Base-by-base conservation (phyloP, 2,797 vertebrate genomes). In the Erithacus rubecula region DNA sequence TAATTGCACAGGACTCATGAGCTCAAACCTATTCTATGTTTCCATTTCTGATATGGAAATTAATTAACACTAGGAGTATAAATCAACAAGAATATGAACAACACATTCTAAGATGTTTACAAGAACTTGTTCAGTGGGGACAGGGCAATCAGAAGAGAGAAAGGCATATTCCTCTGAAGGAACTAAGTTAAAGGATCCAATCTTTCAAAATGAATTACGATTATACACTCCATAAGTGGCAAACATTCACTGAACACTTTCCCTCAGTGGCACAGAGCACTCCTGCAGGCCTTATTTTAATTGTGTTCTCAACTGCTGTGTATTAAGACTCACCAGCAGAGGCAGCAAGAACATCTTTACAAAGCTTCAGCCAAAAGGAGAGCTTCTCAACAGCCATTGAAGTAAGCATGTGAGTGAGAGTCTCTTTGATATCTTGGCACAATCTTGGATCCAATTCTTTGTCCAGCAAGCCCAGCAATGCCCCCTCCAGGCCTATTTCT, bases 291-390 rank as follows among this genome's bases (percentile, higher is more conserved):
- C 84, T 93, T 87, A 47, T 37, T 90, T 80, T 74, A 30, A 65
- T 21, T 81, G 52, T 77, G 44, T 56, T 79, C 83, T 81, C 22
- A 83, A 39, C 22, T 9, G 36, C 32, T 63, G 62, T 21, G 30
- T 26, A 36, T 34, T 58, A 68, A 47, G 60, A 97, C 98, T 96
- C 94, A 99, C 99, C 99, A 72, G 98, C 98, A 60, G 98, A 99
- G 9, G 99, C 98, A 64, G 99, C 98, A 92, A 99, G 98, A 80
- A 99, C 98, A 75, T 99, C 99, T 96, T 99, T 99, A 98, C 99
- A 99, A 84, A 99, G 98, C 77, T 99, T 99, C 44, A 99, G 96
- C 99, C 99, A 99, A 94, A 98, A 98, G 30, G 98, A 98, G 89
- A 99, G 98, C n/a, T 98, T 98, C 59, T 97, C 97, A 22, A 98